Percentiles rank a stretch among this genome's conserved stretches.
Evolutionary conservation across 1,140 invertebrate species (phyloP).

Genomic region (Melitaea cinxia): DNA sequence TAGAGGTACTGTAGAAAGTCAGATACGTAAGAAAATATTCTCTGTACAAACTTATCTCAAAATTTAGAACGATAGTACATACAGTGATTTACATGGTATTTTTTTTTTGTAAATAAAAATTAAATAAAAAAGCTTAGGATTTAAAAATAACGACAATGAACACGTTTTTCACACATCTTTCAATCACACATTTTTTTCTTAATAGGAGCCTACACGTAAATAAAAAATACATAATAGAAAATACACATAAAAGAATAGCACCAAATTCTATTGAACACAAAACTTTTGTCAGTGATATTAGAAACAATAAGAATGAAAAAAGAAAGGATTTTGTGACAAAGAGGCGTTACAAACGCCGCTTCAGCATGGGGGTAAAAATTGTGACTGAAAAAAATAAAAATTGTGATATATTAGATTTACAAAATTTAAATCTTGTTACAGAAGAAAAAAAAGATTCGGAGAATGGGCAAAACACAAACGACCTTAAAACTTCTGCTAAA

Average conservation of each 20-base stretch:
- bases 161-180: too few species aligned
- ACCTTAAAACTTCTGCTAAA: slow-evolving; percentile 80
- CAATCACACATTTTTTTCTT: too few species aligned
- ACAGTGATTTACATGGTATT: too few species aligned
- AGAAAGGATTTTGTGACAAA: slow-evolving; percentile 65
- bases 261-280: slow-evolving; percentile 50
- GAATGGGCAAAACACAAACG: slow-evolving; percentile 78
- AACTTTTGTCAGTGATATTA: slow-evolving; percentile 62
- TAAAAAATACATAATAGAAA: too few species aligned
- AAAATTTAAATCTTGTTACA: too few species aligned
- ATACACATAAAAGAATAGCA: slow-evolving; percentile 55
- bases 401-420: slow-evolving; percentile 71
- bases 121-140: too few species aligned
- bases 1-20: slow-evolving; percentile 70
- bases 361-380: slow-evolving; percentile 69
- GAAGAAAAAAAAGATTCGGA: slow-evolving; percentile 47
- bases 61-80: not conserved
- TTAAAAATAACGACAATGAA: not conserved
- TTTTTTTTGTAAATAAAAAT: too few species aligned
- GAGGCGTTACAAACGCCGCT: slow-evolving; percentile 80
- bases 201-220: slow-evolving; percentile 56
- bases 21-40: slow-evolving; percentile 56
- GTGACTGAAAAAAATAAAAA: slow-evolving; percentile 44
- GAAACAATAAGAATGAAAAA: slow-evolving; percentile 74
- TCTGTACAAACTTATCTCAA: not conserved